Evolutionary conservation across 2,888 invertebrate genomes (phyloP).

Genomic region (Drosophila percnosoma): DNA sequence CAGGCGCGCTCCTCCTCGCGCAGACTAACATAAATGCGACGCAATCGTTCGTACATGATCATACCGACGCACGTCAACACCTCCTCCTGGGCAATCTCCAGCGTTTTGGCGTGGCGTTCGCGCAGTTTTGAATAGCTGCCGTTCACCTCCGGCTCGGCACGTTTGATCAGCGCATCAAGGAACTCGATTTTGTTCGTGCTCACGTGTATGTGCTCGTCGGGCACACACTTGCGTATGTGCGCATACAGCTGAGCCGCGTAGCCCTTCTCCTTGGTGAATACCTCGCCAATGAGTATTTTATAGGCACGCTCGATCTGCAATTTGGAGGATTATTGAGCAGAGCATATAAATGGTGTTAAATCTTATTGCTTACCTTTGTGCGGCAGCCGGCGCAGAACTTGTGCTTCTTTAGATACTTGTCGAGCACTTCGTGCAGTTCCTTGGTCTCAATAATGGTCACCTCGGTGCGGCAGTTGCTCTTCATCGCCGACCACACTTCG

Average conservation of each 20-base stretch:
- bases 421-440: constrained; percentile 93
- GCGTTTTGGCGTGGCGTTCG: constrained; percentile 97
- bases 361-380: constrained; percentile 89
- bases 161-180: constrained; percentile 93
- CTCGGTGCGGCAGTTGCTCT: constrained; percentile 91
- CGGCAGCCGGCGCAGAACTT: constrained; percentile 97
- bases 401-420: constrained; percentile 96
- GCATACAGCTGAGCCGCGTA: constrained; percentile 94
- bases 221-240: constrained; percentile 93
- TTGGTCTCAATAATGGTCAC: constrained; percentile 94
- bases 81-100: constrained; percentile 98
- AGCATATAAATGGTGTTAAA: not conserved
- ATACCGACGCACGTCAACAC: constrained; percentile 97
- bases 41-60: constrained; percentile 95
- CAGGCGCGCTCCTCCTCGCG: constrained; percentile 97
- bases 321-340: not conserved
- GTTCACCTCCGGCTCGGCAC: constrained; percentile 96
- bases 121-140: constrained; percentile 89
- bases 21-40: constrained; percentile 93
- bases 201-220: constrained; percentile 95
- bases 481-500: constrained; percentile 94
- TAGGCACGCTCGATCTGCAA: constrained; percentile 90
- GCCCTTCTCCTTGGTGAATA: constrained; percentile 94
- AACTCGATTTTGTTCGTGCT: constrained; percentile 93
- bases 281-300: constrained; percentile 93